Percentiles rank a stretch among this genome's conserved stretches.
phyloP scores from a whole-genome alignment of 1,140 invertebrate genomes.

The Nephila pilipes region DNA sequence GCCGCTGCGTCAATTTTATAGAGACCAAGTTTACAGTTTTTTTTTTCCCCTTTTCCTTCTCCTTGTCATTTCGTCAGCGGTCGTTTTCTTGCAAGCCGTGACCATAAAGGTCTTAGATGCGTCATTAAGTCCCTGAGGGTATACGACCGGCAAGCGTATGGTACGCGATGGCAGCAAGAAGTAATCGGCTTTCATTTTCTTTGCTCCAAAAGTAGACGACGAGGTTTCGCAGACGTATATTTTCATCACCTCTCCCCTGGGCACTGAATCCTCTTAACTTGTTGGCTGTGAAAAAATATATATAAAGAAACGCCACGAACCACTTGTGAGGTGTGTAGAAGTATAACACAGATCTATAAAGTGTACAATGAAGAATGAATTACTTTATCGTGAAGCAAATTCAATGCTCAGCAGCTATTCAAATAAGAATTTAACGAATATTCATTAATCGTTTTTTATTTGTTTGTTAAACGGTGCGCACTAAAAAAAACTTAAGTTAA shows the following conservation, averaged over 20 bases:
- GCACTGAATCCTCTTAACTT: slow-evolving; percentile 31
- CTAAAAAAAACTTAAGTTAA: too few species aligned
- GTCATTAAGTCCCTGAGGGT: slow-evolving; percentile 58
- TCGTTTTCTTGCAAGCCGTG: slow-evolving; percentile 65
- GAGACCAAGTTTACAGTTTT: slow-evolving; percentile 61
- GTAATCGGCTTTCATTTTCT: slow-evolving; percentile 64
- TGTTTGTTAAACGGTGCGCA: too few species aligned
- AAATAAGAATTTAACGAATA: too few species aligned
- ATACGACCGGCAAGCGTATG: neutral
- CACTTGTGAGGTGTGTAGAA: neutral
- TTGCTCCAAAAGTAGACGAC: slow-evolving; percentile 48
- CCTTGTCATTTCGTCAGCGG: slow-evolving; percentile 55
- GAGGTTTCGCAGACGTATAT: neutral
- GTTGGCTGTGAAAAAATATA: slow-evolving; percentile 6
- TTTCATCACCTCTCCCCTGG: neutral
- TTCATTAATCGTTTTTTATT: too few species aligned
- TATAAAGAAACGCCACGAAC: neutral
- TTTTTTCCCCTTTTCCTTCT: neutral
- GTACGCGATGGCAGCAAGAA: neutral
- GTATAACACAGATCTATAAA: too few species aligned
- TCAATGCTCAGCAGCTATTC: too few species aligned
- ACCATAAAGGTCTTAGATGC: slow-evolving; percentile 74
- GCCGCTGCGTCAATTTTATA: slow-evolving; percentile 68
- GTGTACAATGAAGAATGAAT: too few species aligned
- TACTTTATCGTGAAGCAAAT: too few species aligned